Conservation (phyloP, 2,113 vertebrate genomes). For the Pungitius pungitius region DNA sequence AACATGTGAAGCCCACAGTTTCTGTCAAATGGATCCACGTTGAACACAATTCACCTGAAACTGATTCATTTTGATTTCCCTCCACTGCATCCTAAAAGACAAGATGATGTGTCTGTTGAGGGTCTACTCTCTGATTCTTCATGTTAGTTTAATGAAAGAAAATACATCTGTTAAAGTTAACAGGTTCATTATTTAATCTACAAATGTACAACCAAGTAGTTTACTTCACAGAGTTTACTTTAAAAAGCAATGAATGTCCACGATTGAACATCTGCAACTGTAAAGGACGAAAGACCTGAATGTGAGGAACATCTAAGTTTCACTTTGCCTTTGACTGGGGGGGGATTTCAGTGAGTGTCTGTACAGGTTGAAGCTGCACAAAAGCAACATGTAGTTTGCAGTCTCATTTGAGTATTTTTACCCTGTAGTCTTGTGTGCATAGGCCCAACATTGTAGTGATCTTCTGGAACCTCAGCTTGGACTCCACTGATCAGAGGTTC, state of each 20-base stretch:
- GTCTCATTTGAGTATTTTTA: background rate
- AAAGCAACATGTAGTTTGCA: background rate
- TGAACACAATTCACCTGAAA: background rate
- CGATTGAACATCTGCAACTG: background rate
- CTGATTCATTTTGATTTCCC: background rate
- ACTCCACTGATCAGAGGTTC: constrained; percentile 50
- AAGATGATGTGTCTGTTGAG: background rate
- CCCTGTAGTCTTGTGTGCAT: background rate
- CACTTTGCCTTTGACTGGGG: background rate
- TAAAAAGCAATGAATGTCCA: background rate
- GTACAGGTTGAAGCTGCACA: background rate
- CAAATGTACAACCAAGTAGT: background rate
- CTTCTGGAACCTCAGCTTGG: constrained; percentile 60
- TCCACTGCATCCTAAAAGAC: background rate
- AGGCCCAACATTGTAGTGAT: constrained; percentile 58
- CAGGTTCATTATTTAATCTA: background rate
- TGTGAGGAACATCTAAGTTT: background rate
- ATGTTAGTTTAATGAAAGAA: background rate
- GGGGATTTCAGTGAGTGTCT: background rate
- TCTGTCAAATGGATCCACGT: background rate
- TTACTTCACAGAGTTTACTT: background rate
- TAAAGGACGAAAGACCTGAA: background rate
- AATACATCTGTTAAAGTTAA: background rate
- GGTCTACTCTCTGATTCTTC: background rate
- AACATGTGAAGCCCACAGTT: no score